Percentiles rank a stretch among this genome's conserved stretches.
Evolutionary conservation across 2,797 vertebrate species (phyloP).

Genomic region (Podarcis siculus): DNA sequence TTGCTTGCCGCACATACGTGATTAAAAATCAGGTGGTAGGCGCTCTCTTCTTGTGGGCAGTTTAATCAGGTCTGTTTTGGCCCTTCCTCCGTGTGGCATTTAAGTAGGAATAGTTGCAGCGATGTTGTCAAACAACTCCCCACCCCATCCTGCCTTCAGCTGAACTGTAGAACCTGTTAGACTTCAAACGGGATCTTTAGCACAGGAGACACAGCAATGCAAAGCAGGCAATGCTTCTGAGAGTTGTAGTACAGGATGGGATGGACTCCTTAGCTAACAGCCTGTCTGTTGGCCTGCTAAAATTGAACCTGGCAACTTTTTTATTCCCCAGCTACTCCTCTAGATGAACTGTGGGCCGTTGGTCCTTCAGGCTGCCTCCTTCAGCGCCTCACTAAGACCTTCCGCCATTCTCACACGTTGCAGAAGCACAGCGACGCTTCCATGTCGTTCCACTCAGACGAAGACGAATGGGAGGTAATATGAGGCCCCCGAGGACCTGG

Average conservation of each 20-base stretch:
- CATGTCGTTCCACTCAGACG: slow-evolving; percentile 79
- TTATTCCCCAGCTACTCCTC: slow-evolving; percentile 84
- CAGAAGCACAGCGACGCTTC: slow-evolving; percentile 70
- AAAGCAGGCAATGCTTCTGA: neutral
- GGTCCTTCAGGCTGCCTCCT: slow-evolving; percentile 85
- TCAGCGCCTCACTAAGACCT: slow-evolving; percentile 91
- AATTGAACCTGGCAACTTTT: slow-evolving; percentile 43
- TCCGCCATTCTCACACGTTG: slow-evolving; percentile 78
- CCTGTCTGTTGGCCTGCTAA: neutral
- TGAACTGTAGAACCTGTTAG: neutral
- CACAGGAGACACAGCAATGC: neutral
- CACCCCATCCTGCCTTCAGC: neutral
- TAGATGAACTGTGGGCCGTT: slow-evolving; percentile 93
- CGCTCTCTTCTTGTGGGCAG: too few species aligned
- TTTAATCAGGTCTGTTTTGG: too few species aligned
- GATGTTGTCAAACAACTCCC: neutral
- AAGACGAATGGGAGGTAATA: slow-evolving; percentile 98
- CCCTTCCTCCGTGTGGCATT: too few species aligned
- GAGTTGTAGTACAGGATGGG: neutral
- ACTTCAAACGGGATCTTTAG: neutral
- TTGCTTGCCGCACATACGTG: too few species aligned
- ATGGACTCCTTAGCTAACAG: neutral
- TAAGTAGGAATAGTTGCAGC: neutral
- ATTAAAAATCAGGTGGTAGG: too few species aligned
- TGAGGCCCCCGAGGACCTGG: slow-evolving; percentile 71